These are phyloP conservation scores for Tauraco erythrolophus DNA, from an alignment of 2,113 vertebrate genomes.

Conservation along the genomic window DNA sequence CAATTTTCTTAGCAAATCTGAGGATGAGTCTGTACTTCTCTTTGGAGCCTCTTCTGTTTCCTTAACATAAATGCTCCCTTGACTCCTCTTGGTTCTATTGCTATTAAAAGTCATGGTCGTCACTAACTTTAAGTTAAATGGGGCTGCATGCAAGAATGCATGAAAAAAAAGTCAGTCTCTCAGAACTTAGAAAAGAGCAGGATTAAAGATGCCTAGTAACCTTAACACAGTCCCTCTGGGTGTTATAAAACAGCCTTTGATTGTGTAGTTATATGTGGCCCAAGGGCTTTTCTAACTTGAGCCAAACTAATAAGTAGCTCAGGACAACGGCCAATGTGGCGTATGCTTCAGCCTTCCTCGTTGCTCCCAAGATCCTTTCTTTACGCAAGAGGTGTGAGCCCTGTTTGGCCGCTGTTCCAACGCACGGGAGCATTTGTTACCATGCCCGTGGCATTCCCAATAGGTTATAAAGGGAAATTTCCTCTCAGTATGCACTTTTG, in stretches of 20 bases:
- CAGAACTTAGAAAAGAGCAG: background rate
- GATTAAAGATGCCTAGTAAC: constrained; percentile 28
- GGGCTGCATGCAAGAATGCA: background rate
- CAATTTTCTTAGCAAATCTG: background rate
- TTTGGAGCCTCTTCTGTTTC: background rate
- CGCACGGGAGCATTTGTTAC: fast-evolving
- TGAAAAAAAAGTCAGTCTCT: background rate
- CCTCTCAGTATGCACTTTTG: background rate
- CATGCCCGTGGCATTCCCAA: fast-evolving
- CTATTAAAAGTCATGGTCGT: background rate
- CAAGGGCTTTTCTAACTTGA: constrained; percentile 2
- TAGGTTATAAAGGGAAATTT: background rate
- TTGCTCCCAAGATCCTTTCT: background rate
- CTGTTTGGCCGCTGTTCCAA: background rate
- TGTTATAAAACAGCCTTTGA: constrained; percentile 42
- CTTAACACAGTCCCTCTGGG: constrained; percentile 17
- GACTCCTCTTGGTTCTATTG: background rate
- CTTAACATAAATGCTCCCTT: background rate
- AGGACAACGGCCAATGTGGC: background rate
- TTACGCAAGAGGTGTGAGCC: background rate
- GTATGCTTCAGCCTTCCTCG: background rate
- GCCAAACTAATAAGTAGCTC: background rate
- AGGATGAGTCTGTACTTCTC: background rate
- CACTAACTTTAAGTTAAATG: background rate
- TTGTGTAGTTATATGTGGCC: background rate